Evolutionary conservation across 2,888 invertebrate genomes (phyloP).

Genomic region (Spatulosminthurus flaviceps): DNA sequence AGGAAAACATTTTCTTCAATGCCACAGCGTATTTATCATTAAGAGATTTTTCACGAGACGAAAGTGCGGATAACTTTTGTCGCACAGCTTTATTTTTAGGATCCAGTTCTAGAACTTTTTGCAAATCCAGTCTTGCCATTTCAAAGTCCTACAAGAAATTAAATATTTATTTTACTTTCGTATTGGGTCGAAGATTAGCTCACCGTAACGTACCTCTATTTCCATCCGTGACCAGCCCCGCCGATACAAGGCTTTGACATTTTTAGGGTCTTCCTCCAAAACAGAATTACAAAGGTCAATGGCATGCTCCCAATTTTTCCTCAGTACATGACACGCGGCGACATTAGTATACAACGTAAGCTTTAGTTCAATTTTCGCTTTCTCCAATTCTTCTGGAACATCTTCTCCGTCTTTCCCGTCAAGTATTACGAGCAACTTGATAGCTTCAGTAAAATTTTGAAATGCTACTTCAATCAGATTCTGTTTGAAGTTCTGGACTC

Average conservation of each 20-base stretch:
- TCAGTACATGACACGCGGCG: constrained; percentile 80
- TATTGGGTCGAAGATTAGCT: too few relatives aligned
- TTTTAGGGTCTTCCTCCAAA: constrained; percentile 67
- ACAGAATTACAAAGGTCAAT: constrained; percentile 72
- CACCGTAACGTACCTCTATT: constrained; percentile 57
- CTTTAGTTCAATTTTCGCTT: constrained; percentile 72
- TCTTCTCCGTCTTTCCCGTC: constrained; percentile 69
- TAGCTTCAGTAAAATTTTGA: constrained; percentile 76
- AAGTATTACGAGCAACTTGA: constrained; percentile 74
- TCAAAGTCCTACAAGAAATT: constrained; percentile 64
- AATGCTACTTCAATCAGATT: constrained; percentile 76
- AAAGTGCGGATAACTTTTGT: constrained; percentile 71
- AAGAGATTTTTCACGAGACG: constrained; percentile 71
- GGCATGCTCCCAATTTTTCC: constrained; percentile 74
- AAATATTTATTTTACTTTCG: not conserved
- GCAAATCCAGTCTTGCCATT: constrained; percentile 69
- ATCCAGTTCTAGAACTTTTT: constrained; percentile 74
- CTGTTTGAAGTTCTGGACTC: constrained; percentile 74
- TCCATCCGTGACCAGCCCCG: constrained; percentile 68
- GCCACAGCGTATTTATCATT: constrained; percentile 72
- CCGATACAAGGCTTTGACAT: constrained; percentile 70
- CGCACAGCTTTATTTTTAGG: constrained; percentile 74
- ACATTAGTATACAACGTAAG: constrained; percentile 81
- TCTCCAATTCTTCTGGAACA: constrained; percentile 66
- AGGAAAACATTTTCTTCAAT: constrained; percentile 68